phyloP scores from a whole-genome alignment of 1,140 invertebrate genomes.

The Cyclargus thomasi region DNA sequence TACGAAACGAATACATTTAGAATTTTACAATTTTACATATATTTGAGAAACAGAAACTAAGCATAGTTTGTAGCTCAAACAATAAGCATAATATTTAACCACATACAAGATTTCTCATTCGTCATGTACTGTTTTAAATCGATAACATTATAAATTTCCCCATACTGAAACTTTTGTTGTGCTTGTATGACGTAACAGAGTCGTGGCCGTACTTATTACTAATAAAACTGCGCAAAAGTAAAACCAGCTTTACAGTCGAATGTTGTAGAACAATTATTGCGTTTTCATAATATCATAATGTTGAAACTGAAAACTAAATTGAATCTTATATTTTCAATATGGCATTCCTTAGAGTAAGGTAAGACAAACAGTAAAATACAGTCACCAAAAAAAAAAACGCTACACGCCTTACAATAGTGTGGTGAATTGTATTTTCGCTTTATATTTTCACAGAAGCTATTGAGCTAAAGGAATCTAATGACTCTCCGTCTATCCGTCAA shows the following conservation, averaged over 20 bases:
- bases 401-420: no score
- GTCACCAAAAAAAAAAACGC: no score
- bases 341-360: no score
- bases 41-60: no score
- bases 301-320: no score
- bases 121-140: not conserved
- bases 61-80: not conserved
- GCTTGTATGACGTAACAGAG: not conserved
- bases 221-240: not conserved
- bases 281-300: not conserved
- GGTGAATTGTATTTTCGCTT: no score
- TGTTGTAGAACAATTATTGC: not conserved
- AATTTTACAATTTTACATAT: no score
- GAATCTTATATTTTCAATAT: not conserved
- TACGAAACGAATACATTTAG: no score
- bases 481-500: no score
- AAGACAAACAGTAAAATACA: no score
- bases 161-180: not conserved
- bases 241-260: not conserved
- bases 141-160: not conserved
- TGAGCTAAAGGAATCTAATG: no score
- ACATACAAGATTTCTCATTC: not conserved
- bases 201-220: not conserved
- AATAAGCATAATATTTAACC: not conserved
- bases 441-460: no score